Conservation (phyloP, 2,113 vertebrate genomes). For the Macquaria australasica region DNA sequence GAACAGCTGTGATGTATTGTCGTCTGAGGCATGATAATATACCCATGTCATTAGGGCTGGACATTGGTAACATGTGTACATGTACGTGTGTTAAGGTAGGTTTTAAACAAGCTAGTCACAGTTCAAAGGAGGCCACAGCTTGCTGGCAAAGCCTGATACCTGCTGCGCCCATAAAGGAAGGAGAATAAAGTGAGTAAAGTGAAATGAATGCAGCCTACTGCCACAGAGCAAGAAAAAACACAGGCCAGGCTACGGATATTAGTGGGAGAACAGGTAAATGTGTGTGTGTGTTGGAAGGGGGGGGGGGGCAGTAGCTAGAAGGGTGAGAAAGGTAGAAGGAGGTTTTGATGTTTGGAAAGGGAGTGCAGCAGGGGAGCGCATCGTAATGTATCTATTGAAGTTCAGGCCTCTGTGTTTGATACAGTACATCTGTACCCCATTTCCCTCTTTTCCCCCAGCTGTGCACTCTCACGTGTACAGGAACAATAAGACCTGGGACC, state of each 20-base stretch:
- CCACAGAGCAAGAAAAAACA: conserved; percentile 21
- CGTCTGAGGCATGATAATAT: conserved; percentile 73
- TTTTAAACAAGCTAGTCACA: conserved; percentile 62
- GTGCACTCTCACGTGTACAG: conserved; percentile 80
- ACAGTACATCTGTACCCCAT: conserved; percentile 82
- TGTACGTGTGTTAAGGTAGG: conserved; percentile 33
- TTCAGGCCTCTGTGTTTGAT: conserved; percentile 75
- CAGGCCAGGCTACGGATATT: conserved; percentile 60
- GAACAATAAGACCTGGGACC: conserved; percentile 72
- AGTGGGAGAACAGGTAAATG: conserved; percentile 53
- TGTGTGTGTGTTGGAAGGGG: conserved; percentile 32
- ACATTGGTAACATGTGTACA: conserved; percentile 69
- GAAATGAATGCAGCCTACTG: conserved; percentile 59
- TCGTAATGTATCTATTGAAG: conserved; percentile 83
- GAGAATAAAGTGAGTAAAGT: conserved; percentile 58
- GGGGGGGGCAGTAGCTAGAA: conserved; percentile 61
- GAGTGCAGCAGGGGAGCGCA: conserved; percentile 71
- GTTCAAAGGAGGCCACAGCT: conserved; percentile 74
- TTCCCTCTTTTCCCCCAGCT: conserved; percentile 77
- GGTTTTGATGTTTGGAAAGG: conserved; percentile 73
- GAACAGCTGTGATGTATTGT: conserved; percentile 82
- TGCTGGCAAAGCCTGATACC: conserved; percentile 63
- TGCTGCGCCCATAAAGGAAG: conserved; percentile 72
- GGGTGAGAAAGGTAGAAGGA: conserved; percentile 76
- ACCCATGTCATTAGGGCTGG: conserved; percentile 71